Evolutionary conservation across 2,888 invertebrate genomes (phyloP).

Genomic region (Trachelus stipa): DNA sequence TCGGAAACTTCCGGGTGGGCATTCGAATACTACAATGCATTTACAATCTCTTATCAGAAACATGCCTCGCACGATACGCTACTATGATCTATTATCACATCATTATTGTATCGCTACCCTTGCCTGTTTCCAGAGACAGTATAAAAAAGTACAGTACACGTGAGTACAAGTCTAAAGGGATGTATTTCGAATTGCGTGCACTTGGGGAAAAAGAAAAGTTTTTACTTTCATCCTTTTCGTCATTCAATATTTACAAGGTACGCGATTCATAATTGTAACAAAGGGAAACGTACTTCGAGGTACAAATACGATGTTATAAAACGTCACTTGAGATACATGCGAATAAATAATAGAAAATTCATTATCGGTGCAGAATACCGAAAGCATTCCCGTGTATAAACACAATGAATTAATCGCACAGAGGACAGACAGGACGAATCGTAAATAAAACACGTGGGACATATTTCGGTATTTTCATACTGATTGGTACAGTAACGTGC

Average conservation of each 20-base stretch:
- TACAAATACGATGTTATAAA: neutral
- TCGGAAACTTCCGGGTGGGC: conserved; percentile 67
- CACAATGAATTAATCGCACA: neutral
- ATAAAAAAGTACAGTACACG: neutral
- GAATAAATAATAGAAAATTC: conserved; percentile 50
- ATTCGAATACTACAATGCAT: conserved; percentile 49
- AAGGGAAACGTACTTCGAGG: neutral
- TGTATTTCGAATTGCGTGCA: neutral
- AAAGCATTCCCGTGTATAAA: conserved; percentile 3
- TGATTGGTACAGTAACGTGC: neutral
- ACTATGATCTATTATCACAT: neutral
- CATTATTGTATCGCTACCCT: neutral
- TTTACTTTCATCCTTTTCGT: neutral
- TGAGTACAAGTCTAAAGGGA: neutral
- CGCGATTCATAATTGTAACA: neutral
- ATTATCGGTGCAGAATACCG: conserved; percentile 29
- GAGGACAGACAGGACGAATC: neutral
- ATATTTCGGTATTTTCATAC: neutral
- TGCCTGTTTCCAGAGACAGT: neutral
- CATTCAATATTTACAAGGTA: neutral
- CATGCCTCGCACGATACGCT: neutral
- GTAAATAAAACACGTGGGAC: neutral
- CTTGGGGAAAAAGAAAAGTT: neutral
- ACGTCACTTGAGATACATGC: conserved; percentile 28
- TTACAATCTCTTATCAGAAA: conserved; percentile 1